A percentile compares a stretch with the other conserved stretches of the same genome.
phyloP scores from a whole-genome alignment of 2,113 vertebrate genomes.

The Reinhardtius hippoglossoides region DNA sequence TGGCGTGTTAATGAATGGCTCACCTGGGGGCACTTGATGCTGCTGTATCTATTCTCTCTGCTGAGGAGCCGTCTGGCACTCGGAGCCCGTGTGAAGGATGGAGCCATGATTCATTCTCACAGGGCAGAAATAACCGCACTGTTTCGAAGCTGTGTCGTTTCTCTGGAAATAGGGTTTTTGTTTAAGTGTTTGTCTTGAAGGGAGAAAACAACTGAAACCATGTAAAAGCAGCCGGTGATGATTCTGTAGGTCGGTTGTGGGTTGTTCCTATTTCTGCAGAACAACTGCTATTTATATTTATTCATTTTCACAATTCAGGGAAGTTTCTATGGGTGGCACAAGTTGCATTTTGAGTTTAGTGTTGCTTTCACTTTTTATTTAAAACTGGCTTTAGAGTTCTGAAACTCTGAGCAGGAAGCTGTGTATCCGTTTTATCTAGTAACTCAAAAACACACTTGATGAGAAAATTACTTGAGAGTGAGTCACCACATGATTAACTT shows the following conservation, averaged over 20 bases:
- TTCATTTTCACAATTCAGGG: too few species aligned
- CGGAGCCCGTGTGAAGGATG: constrained; percentile 30
- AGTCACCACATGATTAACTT: too few species aligned
- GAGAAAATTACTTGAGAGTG: too few species aligned
- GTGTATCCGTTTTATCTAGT: too few species aligned
- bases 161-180: not conserved
- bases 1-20: constrained; percentile 45
- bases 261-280: not conserved
- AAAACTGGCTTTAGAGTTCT: not conserved
- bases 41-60: constrained; percentile 46
- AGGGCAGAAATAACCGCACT: constrained; percentile 31
- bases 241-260: not conserved
- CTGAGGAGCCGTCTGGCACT: constrained; percentile 36
- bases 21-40: constrained; percentile 44
- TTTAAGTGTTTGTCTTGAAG: too few species aligned
- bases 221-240: not conserved
- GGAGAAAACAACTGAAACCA: not conserved
- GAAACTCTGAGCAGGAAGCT: too few species aligned
- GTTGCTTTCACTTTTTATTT: not conserved
- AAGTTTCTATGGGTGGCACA: not conserved
- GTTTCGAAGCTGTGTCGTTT: not conserved
- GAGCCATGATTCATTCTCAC: constrained; percentile 23
- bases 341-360: not conserved
- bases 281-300: too few species aligned
- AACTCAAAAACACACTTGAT: too few species aligned